Evolutionary conservation across 1,140 invertebrate species (phyloP).

Genomic region (Orchesella cincta): DNA sequence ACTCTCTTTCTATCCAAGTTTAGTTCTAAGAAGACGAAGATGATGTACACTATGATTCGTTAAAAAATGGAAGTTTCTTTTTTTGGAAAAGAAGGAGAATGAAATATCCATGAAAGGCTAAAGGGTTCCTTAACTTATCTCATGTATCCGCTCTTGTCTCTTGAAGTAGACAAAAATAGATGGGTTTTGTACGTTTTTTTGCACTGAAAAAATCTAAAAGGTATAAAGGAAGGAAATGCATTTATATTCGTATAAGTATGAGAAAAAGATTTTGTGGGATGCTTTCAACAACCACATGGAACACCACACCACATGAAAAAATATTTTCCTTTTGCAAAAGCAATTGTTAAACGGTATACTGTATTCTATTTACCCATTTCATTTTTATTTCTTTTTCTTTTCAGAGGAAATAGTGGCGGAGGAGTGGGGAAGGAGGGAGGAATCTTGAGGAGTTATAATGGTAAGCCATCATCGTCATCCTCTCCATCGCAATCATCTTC

Average conservation of each 20-base stretch:
- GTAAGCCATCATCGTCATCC: not conserved
- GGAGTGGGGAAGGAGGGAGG: not conserved
- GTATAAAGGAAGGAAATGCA: not conserved
- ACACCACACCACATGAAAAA: not conserved
- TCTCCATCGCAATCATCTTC: not conserved
- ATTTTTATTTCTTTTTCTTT: not conserved
- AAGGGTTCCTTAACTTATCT: conserved; percentile 9
- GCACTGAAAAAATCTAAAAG: too few species aligned
- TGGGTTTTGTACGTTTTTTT: too few species aligned
- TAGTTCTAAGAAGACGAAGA: too few species aligned
- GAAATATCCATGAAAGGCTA: not conserved
- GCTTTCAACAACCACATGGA: too few species aligned
- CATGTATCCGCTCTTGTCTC: not conserved
- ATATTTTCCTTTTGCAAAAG: not conserved
- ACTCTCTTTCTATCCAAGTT: too few species aligned
- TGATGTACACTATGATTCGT: too few species aligned
- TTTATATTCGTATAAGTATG: not conserved
- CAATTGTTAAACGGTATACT: too few species aligned
- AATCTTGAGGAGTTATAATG: conserved; percentile 22
- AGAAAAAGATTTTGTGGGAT: too few species aligned
- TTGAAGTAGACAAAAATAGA: not conserved
- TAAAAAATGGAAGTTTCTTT: too few species aligned
- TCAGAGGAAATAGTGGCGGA: not conserved
- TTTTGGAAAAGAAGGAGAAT: too few species aligned
- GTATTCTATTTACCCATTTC: too few species aligned